Evolutionary conservation across 92 coral and sea anemone genomes (phyloP).

Genomic region (Porites lobata): DNA sequence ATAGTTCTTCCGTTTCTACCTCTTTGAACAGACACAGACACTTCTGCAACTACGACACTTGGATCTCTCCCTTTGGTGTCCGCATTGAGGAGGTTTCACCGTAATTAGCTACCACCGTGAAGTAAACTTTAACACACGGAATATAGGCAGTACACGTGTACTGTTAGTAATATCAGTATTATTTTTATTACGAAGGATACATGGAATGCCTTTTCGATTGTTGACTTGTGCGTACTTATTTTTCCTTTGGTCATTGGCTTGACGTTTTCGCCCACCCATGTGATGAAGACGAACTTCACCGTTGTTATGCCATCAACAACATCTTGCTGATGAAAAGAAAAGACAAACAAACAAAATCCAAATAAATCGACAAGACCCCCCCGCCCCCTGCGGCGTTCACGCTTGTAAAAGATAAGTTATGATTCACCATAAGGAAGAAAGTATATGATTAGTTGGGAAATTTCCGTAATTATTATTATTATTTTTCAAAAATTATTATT

Average conservation of each 20-base stretch:
- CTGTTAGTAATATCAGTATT: background rate
- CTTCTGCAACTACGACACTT: too few species aligned
- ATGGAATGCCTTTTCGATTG: conserved; percentile 83
- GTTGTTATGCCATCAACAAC: conserved; percentile 88
- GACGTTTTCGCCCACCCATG: conserved; percentile 95
- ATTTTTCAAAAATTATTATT: too few species aligned
- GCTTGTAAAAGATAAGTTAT: too few species aligned
- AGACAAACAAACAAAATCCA: background rate
- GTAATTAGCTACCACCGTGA: background rate
- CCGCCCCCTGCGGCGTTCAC: too few species aligned
- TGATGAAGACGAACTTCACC: conserved; percentile 92
- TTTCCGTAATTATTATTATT: too few species aligned
- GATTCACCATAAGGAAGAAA: too few species aligned
- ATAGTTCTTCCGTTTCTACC: too few species aligned
- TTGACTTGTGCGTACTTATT: conserved; percentile 92
- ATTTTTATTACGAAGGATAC: conserved; percentile 83
- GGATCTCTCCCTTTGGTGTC: too few species aligned
- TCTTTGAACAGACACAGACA: too few species aligned
- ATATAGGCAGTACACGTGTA: background rate
- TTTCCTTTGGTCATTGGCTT: conserved; percentile 96
- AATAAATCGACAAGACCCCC: too few species aligned
- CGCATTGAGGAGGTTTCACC: too few species aligned
- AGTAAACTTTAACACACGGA: background rate
- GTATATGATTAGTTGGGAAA: too few species aligned
- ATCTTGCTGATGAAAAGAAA: conserved; percentile 69